A percentile compares a stretch with the other conserved stretches of the same genome.
Evolutionary conservation across 2,888 invertebrate species (phyloP).

Genomic region (Drosophila cognata): DNA sequence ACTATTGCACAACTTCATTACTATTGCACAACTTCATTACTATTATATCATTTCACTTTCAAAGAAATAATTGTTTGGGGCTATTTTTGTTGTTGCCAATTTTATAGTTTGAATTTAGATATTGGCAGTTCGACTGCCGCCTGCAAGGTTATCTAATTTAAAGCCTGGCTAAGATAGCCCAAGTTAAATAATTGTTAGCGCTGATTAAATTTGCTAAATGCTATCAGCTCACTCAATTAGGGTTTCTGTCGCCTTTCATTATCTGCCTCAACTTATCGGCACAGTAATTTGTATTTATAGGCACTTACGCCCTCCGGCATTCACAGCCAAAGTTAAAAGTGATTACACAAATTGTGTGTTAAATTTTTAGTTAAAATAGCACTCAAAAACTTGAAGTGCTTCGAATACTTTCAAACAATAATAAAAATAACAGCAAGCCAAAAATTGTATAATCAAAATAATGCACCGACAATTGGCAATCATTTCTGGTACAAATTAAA

Average conservation of each 20-base stretch:
- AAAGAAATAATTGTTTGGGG: background rate
- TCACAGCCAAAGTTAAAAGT: slow-evolving; percentile 16
- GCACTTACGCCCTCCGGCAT: slow-evolving; percentile 2
- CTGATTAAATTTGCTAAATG: background rate
- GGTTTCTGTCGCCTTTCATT: background rate
- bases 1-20: background rate
- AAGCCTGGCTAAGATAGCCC: background rate
- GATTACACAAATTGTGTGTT: slow-evolving; percentile 66
- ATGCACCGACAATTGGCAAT: slow-evolving; percentile 71
- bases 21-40: background rate
- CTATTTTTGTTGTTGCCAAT: background rate
- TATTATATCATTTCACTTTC: background rate
- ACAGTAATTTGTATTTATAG: slow-evolving; percentile 2
- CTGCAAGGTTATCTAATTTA: background rate
- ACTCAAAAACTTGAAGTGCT: slow-evolving; percentile 44
- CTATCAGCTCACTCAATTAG: background rate
- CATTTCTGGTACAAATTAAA: slow-evolving; percentile 77
- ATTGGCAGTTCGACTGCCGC: background rate
- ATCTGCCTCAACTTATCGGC: background rate
- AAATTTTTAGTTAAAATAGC: slow-evolving; percentile 37
- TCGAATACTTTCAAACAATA: slow-evolving; percentile 54
- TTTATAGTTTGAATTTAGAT: background rate
- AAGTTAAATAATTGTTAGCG: background rate
- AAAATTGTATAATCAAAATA: slow-evolving; percentile 70
- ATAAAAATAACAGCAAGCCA: slow-evolving; percentile 9